Percentiles rank a stretch among this genome's conserved stretches.
phyloP scores from a whole-genome alignment of 1,140 invertebrate species.

The Drosophila guanche region DNA sequence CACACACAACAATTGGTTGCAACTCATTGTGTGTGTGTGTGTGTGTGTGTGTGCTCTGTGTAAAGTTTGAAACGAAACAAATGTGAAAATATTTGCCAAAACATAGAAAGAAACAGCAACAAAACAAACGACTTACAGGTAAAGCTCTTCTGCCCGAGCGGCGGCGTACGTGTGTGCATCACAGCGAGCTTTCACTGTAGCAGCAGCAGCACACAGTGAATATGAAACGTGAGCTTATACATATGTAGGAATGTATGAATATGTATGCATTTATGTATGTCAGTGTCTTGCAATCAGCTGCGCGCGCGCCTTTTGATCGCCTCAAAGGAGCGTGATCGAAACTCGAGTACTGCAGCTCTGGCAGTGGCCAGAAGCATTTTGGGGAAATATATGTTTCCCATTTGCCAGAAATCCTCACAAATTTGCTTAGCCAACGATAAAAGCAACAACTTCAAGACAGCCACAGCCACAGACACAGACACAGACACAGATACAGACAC shows the following conservation, averaged over 20 bases:
- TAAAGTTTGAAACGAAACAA: too few species aligned
- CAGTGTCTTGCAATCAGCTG: conserved; percentile 19
- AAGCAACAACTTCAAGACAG: conserved; percentile 9
- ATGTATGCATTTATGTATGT: background rate
- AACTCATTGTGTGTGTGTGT: too few species aligned
- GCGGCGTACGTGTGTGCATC: too few species aligned
- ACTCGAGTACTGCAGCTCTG: conserved; percentile 17
- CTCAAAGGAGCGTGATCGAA: conserved; percentile 29
- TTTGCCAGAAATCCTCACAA: conserved; percentile 33
- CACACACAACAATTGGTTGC: too few species aligned
- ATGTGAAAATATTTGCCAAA: background rate
- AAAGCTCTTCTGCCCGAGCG: too few species aligned
- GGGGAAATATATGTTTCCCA: conserved; percentile 27
- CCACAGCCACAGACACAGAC: background rate
- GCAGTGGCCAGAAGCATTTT: background rate
- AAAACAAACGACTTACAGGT: too few species aligned
- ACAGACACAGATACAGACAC: conserved; percentile 16
- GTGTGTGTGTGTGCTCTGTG: too few species aligned
- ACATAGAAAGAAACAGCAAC: too few species aligned
- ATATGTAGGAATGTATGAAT: conserved; percentile 8
- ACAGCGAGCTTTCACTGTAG: too few species aligned
- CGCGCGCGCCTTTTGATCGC: conserved; percentile 31
- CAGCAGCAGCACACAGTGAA: too few species aligned
- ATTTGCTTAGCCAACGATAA: conserved; percentile 47
- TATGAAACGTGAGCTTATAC: too few species aligned